A percentile compares a stretch with the other conserved stretches of the same genome.
Evolutionary conservation across 30 jellyfish, hydroid and myxozoan species (phyloP).

Genomic region (Phacellophora camtschatica): DNA sequence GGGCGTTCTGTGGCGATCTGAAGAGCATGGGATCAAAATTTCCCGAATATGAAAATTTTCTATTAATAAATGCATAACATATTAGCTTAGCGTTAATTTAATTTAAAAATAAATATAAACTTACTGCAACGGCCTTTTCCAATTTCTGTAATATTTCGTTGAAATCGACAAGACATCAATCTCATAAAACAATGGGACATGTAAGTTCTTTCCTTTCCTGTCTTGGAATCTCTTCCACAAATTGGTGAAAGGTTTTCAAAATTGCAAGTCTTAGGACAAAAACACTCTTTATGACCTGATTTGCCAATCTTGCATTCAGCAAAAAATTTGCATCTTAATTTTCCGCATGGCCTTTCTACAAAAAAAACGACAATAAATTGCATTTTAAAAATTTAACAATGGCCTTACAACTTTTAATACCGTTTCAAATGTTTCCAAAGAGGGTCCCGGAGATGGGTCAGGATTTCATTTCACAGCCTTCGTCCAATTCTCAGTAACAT

Average conservation of each 20-base stretch:
- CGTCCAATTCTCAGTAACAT: background rate
- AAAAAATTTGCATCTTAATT: constrained; percentile 4
- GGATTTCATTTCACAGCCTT: background rate
- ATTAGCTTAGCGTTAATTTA: too few species aligned
- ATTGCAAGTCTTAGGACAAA: constrained; percentile 30
- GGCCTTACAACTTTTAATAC: too few species aligned
- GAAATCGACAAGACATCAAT: constrained; percentile 9
- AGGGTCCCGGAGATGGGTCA: too few species aligned
- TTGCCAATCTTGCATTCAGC: background rate
- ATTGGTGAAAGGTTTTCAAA: constrained; percentile 7
- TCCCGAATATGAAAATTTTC: too few species aligned
- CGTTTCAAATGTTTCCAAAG: too few species aligned
- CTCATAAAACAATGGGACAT: constrained; percentile 26
- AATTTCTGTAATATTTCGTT: background rate
- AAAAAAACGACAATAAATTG: too few species aligned
- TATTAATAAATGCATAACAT: too few species aligned
- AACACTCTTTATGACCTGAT: constrained; percentile 2
- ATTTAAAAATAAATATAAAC: too few species aligned
- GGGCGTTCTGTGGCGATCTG: too few species aligned
- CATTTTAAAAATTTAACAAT: too few species aligned
- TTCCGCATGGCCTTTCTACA: constrained; percentile 30
- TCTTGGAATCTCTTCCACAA: constrained; percentile 41
- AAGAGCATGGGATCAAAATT: too few species aligned
- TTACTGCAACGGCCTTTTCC: background rate
- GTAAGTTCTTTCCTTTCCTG: constrained; percentile 2